These are phyloP conservation scores for Tylochromis polylepis DNA, from an alignment of 2,113 vertebrate species.

Conservation along the genomic window DNA sequence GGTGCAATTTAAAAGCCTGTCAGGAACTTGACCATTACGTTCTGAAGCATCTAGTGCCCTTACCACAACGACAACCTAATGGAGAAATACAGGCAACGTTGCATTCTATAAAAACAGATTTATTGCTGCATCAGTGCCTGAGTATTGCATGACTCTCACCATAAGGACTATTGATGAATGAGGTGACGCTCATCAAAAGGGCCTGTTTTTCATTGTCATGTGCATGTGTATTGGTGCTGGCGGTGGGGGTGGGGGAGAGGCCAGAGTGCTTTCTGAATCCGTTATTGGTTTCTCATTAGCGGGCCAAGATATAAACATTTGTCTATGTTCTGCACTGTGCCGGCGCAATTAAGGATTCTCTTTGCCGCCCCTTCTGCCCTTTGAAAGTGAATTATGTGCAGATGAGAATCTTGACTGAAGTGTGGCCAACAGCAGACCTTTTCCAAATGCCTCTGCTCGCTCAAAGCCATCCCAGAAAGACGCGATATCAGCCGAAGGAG, in stretches of 20 bases:
- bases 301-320: conserved; percentile 73
- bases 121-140: conserved; percentile 48
- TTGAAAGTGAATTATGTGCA: conserved; percentile 75
- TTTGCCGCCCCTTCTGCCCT: conserved; percentile 62
- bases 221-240: conserved; percentile 20
- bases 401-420: conserved; percentile 69
- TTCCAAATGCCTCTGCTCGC: conserved; percentile 56
- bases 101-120: conserved; percentile 64
- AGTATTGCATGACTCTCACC: conserved; percentile 42
- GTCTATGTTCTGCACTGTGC: conserved; percentile 67
- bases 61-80: conserved; percentile 33
- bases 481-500: conserved; percentile 20
- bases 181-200: conserved; percentile 31
- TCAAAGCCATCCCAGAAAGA: conserved; percentile 46
- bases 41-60: conserved; percentile 10
- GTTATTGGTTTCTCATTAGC: conserved; percentile 75
- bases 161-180: conserved; percentile 58
- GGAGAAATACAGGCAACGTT: conserved; percentile 73
- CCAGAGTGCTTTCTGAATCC: conserved; percentile 49
- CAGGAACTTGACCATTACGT: conserved; percentile 30
- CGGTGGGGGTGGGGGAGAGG: neutral
- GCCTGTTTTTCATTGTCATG: conserved; percentile 51
- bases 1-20: conserved; percentile 31
- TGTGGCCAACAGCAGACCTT: conserved; percentile 59
- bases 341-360: conserved; percentile 67